These are phyloP conservation scores for Camponotus floridanus DNA, from an alignment of 1,140 invertebrate genomes.

Conservation along the genomic window DNA sequence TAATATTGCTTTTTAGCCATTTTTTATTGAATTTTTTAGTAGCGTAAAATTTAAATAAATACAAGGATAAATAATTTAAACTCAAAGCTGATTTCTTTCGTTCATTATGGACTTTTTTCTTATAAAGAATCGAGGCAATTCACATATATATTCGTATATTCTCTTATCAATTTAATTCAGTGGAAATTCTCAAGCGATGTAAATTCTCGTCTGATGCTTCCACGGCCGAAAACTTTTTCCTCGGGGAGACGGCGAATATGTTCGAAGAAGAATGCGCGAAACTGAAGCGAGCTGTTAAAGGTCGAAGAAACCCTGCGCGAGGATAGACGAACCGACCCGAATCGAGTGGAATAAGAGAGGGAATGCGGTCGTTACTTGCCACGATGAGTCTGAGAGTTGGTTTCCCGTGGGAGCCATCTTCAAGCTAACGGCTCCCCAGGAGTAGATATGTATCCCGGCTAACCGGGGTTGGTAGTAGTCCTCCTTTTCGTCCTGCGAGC, in stretches of 20 bases:
- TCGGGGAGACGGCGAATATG: slow-evolving; percentile 52
- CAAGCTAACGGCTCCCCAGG: slow-evolving; percentile 81
- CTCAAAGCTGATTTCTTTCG: too few relatives aligned
- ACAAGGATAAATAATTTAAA: neutral
- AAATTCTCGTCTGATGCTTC: neutral
- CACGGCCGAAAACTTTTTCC: slow-evolving; percentile 28
- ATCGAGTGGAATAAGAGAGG: slow-evolving; percentile 76
- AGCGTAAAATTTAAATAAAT: neutral
- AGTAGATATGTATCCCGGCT: slow-evolving; percentile 78
- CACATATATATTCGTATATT: neutral
- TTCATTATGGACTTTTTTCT: neutral
- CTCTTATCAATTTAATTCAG: slow-evolving; percentile 9
- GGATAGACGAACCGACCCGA: slow-evolving; percentile 74
- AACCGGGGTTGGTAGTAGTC: slow-evolving; percentile 61
- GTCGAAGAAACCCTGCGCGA: slow-evolving; percentile 68
- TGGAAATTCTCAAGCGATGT: slow-evolving; percentile 10
- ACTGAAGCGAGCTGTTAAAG: slow-evolving; percentile 77
- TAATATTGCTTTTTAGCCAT: neutral
- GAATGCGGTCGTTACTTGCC: slow-evolving; percentile 79
- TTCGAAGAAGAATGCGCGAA: slow-evolving; percentile 51
- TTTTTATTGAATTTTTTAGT: neutral
- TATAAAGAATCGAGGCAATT: neutral
- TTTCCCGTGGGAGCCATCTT: slow-evolving; percentile 81
- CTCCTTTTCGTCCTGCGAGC: slow-evolving; percentile 42
- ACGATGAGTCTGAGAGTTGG: slow-evolving; percentile 83